Evolutionary conservation across 1,140 invertebrate genomes (phyloP).

Genomic region (Lutraria rhynchaena): DNA sequence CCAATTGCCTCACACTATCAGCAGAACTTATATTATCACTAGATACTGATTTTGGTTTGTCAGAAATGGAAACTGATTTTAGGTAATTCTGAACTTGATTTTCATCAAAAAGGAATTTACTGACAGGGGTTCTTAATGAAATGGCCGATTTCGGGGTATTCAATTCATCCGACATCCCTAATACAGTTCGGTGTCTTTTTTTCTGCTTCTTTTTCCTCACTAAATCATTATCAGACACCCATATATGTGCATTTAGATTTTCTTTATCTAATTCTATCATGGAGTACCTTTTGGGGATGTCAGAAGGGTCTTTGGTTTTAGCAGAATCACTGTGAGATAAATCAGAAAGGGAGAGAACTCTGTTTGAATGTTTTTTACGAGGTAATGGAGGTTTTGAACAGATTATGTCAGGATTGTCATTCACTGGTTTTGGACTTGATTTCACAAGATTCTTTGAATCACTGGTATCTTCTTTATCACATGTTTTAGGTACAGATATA

Average conservation of each 20-base stretch:
- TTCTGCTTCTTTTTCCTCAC: neutral
- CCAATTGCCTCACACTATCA: neutral
- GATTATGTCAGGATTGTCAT: neutral
- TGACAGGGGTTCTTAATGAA: neutral
- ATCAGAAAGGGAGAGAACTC: constrained; percentile 43
- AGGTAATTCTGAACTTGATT: constrained; percentile 26
- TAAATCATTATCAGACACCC: neutral
- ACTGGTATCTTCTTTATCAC: too few relatives aligned
- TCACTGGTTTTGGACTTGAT: too few relatives aligned
- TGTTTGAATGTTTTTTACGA: neutral
- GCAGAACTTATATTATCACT: constrained; percentile 39
- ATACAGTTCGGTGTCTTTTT: neutral
- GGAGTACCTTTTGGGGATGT: constrained; percentile 1
- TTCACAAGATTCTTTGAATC: too few relatives aligned
- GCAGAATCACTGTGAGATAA: constrained; percentile 7
- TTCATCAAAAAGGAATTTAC: constrained; percentile 53
- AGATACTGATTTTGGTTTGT: constrained; percentile 35
- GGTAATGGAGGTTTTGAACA: constrained; percentile 49
- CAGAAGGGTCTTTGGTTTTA: too few relatives aligned
- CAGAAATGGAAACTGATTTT: constrained; percentile 27
- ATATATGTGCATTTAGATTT: neutral
- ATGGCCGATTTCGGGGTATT: constrained; percentile 24
- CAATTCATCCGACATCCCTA: neutral
- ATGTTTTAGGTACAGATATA: too few relatives aligned
- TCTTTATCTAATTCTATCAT: constrained; percentile 24